Conservation (phyloP, 1,140 invertebrate genomes). For the Sweltsa coloradensis region DNA sequence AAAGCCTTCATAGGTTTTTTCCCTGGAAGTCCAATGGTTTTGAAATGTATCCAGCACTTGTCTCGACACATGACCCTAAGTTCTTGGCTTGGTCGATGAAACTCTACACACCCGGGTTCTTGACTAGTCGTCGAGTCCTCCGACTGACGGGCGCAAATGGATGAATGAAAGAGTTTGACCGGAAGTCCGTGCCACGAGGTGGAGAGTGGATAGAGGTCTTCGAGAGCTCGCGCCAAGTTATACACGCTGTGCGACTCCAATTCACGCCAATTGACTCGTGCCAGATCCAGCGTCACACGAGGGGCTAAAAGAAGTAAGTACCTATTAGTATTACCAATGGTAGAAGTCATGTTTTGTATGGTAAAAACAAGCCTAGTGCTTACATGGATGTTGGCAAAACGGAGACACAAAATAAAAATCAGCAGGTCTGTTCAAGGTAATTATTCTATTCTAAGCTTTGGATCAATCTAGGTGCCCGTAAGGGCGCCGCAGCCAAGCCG, state of each 20-base stretch:
- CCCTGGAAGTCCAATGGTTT: slow-evolving; percentile 18
- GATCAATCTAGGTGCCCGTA: no score
- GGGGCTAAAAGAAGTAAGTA: no score
- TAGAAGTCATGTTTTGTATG: no score
- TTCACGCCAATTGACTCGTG: slow-evolving; percentile 18
- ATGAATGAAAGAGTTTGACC: slow-evolving; percentile 16
- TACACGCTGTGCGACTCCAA: slow-evolving; percentile 18
- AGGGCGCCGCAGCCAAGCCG: no score
- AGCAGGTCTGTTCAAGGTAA: no score
- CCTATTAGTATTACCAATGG: no score
- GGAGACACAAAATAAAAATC: no score
- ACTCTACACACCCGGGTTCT: slow-evolving; percentile 1
- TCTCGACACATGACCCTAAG: slow-evolving; percentile 12
- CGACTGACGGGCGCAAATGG: neutral
- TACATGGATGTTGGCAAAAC: no score
- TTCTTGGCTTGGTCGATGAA: neutral
- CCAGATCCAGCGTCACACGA: slow-evolving; percentile 18
- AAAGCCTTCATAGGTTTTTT: slow-evolving; percentile 23
- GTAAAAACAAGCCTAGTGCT: no score
- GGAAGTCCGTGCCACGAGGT: slow-evolving; percentile 17
- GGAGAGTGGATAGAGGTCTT: slow-evolving; percentile 16
- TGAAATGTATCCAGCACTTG: slow-evolving; percentile 24
- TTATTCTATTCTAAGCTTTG: no score
- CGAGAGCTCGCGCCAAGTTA: slow-evolving; percentile 21
- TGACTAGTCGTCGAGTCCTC: neutral